These are phyloP conservation scores for Dysidea cf. avara DNA, from an alignment of 37 sponge, comb jelly and placozoan species.

Conservation along the genomic window DNA sequence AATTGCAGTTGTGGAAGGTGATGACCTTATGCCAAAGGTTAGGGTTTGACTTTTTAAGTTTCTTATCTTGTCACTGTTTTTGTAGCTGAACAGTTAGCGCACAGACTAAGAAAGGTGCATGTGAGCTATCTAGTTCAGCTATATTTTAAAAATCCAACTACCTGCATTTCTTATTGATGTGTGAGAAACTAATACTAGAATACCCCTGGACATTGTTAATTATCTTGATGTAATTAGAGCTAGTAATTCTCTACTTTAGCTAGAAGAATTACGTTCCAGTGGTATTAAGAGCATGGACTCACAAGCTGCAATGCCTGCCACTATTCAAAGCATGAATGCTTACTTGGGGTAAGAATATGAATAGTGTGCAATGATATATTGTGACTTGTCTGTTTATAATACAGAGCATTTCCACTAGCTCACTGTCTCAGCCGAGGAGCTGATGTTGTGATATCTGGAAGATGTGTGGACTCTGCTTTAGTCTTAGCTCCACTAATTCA, in stretches of 20 bases:
- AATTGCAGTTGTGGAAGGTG: slow-evolving; percentile 90
- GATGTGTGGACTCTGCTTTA: slow-evolving; percentile 95
- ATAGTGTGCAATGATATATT: not conserved
- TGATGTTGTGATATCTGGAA: slow-evolving; percentile 94
- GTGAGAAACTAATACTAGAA: too few relatives aligned
- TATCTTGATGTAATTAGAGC: too few relatives aligned
- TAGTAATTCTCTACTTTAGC: too few relatives aligned
- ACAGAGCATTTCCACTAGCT: slow-evolving; percentile 90
- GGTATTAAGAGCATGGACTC: slow-evolving; percentile 18
- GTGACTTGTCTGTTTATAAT: slow-evolving; percentile 1
- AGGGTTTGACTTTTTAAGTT: too few relatives aligned
- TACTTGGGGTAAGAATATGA: slow-evolving; percentile 74
- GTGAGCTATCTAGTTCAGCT: not conserved
- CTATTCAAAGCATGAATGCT: slow-evolving; percentile 84
- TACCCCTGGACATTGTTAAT: too few relatives aligned
- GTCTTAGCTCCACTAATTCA: slow-evolving; percentile 94
- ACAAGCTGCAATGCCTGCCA: slow-evolving; percentile 31
- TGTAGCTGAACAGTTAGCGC: not conserved
- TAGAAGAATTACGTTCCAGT: not conserved
- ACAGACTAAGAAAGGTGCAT: not conserved
- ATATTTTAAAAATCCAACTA: too few relatives aligned
- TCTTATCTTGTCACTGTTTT: not conserved
- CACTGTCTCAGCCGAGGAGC: slow-evolving; percentile 82
- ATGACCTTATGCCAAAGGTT: slow-evolving; percentile 72
- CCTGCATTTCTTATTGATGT: too few relatives aligned